Evolutionary conservation across 2,888 invertebrate genomes (phyloP).

Genomic region (Laothoe populi): DNA sequence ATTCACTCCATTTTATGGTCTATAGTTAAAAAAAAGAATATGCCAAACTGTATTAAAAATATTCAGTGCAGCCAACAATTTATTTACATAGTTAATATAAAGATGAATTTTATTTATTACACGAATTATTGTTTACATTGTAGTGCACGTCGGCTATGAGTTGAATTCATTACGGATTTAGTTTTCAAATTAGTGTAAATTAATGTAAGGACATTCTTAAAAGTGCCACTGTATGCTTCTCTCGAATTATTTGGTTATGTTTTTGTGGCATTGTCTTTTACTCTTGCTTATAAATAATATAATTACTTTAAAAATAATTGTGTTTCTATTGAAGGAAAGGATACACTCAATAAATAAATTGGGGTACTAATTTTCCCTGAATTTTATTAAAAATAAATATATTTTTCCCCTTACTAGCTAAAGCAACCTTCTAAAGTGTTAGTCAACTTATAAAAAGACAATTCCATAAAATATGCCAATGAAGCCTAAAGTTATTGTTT

Average conservation of each 20-base stretch:
- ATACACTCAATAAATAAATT: too few relatives aligned
- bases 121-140: conserved; percentile 34
- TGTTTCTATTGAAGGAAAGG: too few relatives aligned
- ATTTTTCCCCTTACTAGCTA: too few relatives aligned
- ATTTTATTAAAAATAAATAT: too few relatives aligned
- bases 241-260: conserved; percentile 45
- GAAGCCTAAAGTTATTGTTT: conserved; percentile 54
- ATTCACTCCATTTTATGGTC: too few relatives aligned
- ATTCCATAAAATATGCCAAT: conserved; percentile 50
- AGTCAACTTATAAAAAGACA: conserved; percentile 38
- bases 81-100: conserved; percentile 61
- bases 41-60: neutral
- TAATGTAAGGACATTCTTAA: conserved; percentile 32
- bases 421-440: too few relatives aligned
- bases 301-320: neutral
- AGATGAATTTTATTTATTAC: conserved; percentile 57
- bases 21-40: too few relatives aligned
- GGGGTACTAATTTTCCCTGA: too few relatives aligned
- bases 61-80: conserved; percentile 31
- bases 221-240: conserved; percentile 63
- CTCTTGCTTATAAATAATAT: neutral
- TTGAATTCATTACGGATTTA: conserved; percentile 19
- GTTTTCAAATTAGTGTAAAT: conserved; percentile 15
- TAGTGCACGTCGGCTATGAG: conserved; percentile 33
- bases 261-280: conserved; percentile 61